A percentile compares a stretch with the other conserved stretches of the same genome.
Conservation (phyloP, 2,888 invertebrate species). For the Netelia fuscicornis region DNA sequence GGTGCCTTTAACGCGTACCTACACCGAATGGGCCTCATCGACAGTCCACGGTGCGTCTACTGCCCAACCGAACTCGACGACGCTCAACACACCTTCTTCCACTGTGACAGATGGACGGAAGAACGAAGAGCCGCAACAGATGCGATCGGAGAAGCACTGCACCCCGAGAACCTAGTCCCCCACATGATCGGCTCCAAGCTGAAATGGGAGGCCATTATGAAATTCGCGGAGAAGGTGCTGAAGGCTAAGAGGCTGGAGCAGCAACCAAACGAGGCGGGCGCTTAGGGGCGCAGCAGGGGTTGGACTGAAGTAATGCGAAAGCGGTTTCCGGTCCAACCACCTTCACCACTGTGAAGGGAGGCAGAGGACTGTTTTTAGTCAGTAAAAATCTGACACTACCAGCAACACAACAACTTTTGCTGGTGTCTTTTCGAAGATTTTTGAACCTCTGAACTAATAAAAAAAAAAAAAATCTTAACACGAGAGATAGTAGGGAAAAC, state of each 20-base stretch:
- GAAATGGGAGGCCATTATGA: slow-evolving; percentile 11
- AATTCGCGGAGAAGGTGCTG: neutral
- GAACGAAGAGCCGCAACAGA: slow-evolving; percentile 9
- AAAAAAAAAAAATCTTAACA: too few species aligned
- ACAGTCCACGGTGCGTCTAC: slow-evolving; percentile 8
- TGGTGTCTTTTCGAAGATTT: slow-evolving; percentile 9
- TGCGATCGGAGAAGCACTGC: neutral
- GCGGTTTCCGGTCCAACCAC: slow-evolving; percentile 38
- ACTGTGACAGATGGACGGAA: slow-evolving; percentile 17
- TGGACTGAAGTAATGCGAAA: slow-evolving; percentile 47
- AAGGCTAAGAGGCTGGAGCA: neutral
- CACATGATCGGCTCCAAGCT: slow-evolving; percentile 15
- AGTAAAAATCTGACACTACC: slow-evolving; percentile 42
- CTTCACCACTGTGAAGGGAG: neutral
- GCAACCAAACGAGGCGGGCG: neutral
- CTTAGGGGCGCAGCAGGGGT: slow-evolving; percentile 9
- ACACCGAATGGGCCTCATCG: neutral
- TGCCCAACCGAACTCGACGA: slow-evolving; percentile 2
- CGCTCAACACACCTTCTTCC: slow-evolving; percentile 26
- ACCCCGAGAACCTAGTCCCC: slow-evolving; percentile 11
- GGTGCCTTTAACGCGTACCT: slow-evolving; percentile 69
- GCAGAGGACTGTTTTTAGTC: slow-evolving; percentile 43
- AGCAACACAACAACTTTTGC: neutral
- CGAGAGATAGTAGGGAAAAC: too few species aligned
- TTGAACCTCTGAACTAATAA: neutral